Evolutionary conservation across 2,888 invertebrate species (phyloP), one percentile per base, ranked within the genome.

Genomic region (Lordiphosa andalusiaca): DNA sequence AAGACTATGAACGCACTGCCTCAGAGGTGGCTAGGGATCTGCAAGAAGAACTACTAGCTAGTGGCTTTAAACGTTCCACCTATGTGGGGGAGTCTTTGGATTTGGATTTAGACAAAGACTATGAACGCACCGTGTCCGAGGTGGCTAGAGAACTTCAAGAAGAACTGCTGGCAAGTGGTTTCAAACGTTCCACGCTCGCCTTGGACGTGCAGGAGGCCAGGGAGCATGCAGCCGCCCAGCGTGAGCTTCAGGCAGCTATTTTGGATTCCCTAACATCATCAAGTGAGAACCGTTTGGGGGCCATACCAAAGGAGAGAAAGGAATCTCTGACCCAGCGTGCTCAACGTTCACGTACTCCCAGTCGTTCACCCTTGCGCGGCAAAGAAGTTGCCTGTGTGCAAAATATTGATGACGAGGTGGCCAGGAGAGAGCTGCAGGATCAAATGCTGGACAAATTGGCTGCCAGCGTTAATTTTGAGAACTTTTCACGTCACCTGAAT

Each of bases 151-250:
- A 89, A 37, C 71, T 89, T 2, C 86, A 85, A 33, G 71, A 81
- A 2, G 86, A 88, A 50, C 62, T 85, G 0, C 3, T 84, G 6
- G 70, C 77, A 2, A 84, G 78, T 3, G 81, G 75, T 0, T 88
- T 88, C 10, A 88, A 88, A 52, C 81, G 89, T 1, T 89, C 89
- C n/a, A 88, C 89, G 0, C 52, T 87, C 51, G 89, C 89, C 53
- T 66, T 87, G 4, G 69, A 57, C 1, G 23, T 65, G 1, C 72
- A 73, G 2, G 41, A 52, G 3, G 80, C 85, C 4, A 46, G 69
- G 5, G 60, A 69, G n/a, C 61, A 67, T 30, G 77, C 80, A 0
- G 69, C 69, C 0, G 73, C 76, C 0, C 84, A 75, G 12, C 87
- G 86, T 2, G 71, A 85, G 19, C 55, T 89, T 0, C 89, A 89